Evolutionary conservation across 2,888 invertebrate genomes (phyloP), one percentile per base, ranked within the genome.

Genomic region (Hylaea fasciaria): DNA sequence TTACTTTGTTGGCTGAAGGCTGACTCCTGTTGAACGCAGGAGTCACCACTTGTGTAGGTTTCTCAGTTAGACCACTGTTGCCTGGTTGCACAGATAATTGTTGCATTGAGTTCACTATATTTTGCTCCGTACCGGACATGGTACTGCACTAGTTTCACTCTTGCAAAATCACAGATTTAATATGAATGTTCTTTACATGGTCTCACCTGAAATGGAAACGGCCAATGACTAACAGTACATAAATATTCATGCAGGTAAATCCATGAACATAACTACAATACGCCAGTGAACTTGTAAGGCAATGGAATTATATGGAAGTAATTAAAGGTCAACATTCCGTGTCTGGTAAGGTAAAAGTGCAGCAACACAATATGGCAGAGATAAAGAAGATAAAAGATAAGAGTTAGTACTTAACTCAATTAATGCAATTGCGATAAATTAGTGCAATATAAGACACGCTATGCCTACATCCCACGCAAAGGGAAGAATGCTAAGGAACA

Each of bases 71-170:
- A 70, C 85, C 89, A 86, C 91, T 90, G 74, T 82, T 85, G 69
- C 83, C 84, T 71, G 91, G 85, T 82, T 92, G 92, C 77, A 92
- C 82, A 67, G 91, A 91, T 82, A 92, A 85, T 84, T 92, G 92
- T 85, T 91, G 92, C 87, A 92, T 82, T 73, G 91, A 91, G 85
- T 91, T 91, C 78, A 89, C 85, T 81, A 92, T 83, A 83, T 87
- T 90, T 73, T 89, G 91, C 90, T 92, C 92, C 72, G 90, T 87
- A 90, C 91, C 89, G 83, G 92, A 92, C 92, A 92, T 92, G 89
- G 86, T 92, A 91, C 89, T 85, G 82, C 80, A 81, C 79, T 60
- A 50, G 56, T 59, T 41, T 54, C 51, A 58, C 63, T 65, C 57
- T 64, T 62, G 43, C 43, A 49, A 62, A 67, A 57, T 66, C 64